A percentile compares a stretch with the other conserved stretches of the same genome.
phyloP scores from a whole-genome alignment of 2,113 vertebrate genomes.

The Pseudonaja textilis region DNA sequence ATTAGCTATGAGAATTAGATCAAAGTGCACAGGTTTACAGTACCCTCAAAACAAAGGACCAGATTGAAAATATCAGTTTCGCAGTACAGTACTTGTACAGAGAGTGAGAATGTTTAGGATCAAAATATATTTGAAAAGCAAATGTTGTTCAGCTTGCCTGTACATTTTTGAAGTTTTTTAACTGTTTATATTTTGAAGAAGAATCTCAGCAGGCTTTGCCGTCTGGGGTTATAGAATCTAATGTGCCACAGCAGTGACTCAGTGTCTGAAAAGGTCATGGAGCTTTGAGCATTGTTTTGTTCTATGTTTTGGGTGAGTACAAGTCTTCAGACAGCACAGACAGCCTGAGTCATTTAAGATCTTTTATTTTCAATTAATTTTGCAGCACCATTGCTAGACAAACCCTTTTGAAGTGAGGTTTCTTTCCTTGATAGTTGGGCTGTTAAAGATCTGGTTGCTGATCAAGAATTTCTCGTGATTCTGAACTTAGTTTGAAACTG shows the following conservation, averaged over 20 bases:
- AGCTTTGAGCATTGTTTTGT: neutral
- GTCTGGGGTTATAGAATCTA: neutral
- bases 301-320: neutral
- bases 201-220: neutral
- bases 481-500: neutral
- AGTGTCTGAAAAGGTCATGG: neutral
- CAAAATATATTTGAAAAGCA: neutral
- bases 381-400: neutral
- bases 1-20: neutral
- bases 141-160: neutral
- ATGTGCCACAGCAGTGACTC: conserved; percentile 11
- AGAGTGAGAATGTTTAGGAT: neutral
- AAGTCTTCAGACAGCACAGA: neutral
- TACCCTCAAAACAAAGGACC: neutral
- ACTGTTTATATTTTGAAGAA: neutral
- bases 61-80: neutral
- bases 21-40: neutral
- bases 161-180: conserved; percentile 2
- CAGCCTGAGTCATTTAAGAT: neutral
- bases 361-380: conserved; percentile 11
- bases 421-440: neutral
- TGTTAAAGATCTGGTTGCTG: neutral
- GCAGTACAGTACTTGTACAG: neutral
- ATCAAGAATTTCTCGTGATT: neutral
- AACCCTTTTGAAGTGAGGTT: neutral